Base-by-base conservation (phyloP, 2,888 invertebrate genomes). In the Mactromeris polynyma region DNA sequence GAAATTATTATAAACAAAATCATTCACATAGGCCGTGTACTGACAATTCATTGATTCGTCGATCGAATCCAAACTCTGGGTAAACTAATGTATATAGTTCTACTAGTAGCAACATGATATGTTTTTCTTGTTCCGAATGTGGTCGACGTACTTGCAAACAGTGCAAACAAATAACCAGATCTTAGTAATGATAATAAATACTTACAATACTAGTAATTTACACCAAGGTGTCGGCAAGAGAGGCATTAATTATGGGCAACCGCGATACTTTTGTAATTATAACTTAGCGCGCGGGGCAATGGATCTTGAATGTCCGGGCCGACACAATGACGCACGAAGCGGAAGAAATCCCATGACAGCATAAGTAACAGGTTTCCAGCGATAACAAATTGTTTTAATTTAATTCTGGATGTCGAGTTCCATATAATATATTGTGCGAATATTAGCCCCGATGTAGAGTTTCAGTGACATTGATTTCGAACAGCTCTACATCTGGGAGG, bases 301-400 rank as follows among this genome's bases (percentile, higher is more conserved):
- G 83, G 31, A 83, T 83, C 33, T 42, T 19, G 3, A 64, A 31
- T 83, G 83, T 73, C 83, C 69, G 21, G 2, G 21, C 31, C n/a
- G 83, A 31, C 83, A 83, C 14, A 42, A 31, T 83, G 83, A 83
- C 46, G 19, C 42, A 83, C 42, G 40, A 33, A 14, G 6, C 73
- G 31, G 40, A 42, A 83, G 31, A 6, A 31, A 31, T 31, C 33
- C 69, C 2, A 17, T 83, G 83, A 69, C 83, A 83, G 1, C 3
- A 21, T 73, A 73, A 83, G 83, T 73, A 83, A 83, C 83, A 83
- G 73, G 83, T 83, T 46, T 73, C 73, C 19, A 14, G 73, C 21
- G 17, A 73, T 83, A 69, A 83, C 83, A 83, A 83, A 83, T 83
- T 83, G 83, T 77, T 83, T 83, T 83, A 73, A 83, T 83, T 69